Evolutionary conservation across 2,113 vertebrate genomes (phyloP).

Genomic region (Dipodomys spectabilis): DNA sequence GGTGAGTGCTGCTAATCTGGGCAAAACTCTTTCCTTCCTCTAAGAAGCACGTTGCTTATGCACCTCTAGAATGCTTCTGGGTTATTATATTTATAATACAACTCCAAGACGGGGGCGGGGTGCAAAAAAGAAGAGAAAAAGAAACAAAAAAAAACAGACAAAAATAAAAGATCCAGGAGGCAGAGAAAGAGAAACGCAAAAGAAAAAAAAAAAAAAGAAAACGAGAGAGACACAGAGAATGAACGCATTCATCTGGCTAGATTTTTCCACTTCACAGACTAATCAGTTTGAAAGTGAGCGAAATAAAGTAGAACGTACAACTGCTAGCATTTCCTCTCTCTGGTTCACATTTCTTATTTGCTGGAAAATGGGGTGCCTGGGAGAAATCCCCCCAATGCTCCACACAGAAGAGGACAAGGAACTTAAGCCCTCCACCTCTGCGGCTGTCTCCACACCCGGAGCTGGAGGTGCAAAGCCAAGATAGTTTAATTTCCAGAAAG

Average conservation of each 20-base stretch:
- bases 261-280: conserved; percentile 86
- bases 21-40: not conserved
- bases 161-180: conserved; percentile 35
- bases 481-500: conserved; percentile 93
- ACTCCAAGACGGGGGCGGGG: not conserved
- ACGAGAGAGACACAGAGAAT: conserved; percentile 83
- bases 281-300: conserved; percentile 87
- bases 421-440: conserved; percentile 84
- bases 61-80: not conserved
- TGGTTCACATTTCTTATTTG: conserved; percentile 82
- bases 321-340: conserved; percentile 45
- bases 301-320: conserved; percentile 84
- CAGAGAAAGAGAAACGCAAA: not conserved
- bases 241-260: conserved; percentile 87
- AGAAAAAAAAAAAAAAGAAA: conserved; percentile 53
- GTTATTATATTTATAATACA: not conserved
- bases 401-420: conserved; percentile 78
- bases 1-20: not conserved
- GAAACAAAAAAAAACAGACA: conserved; percentile 8
- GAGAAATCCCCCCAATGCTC: conserved; percentile 52
- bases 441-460: conserved; percentile 81
- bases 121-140: not conserved
- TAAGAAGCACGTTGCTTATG: accelerated
- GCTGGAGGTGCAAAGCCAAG: conserved; percentile 89
- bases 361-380: conserved; percentile 79